Evolutionary conservation across 2,888 invertebrate species (phyloP).

Genomic region (Conistra vaccinii): DNA sequence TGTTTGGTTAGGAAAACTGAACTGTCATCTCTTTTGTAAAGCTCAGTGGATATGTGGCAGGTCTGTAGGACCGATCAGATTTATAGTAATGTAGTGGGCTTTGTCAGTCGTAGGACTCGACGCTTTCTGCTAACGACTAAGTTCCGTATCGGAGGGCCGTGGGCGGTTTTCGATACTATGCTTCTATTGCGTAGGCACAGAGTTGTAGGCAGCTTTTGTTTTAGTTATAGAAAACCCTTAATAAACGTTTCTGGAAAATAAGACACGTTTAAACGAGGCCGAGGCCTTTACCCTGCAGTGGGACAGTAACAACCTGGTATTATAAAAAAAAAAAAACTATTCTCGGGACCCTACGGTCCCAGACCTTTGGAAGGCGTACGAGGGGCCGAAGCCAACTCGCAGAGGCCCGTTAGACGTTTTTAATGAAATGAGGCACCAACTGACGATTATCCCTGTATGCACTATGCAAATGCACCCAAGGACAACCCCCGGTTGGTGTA

Average conservation of each 20-base stretch:
- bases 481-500: too few species aligned
- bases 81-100: constrained; percentile 26
- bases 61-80: constrained; percentile 2
- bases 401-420: too few species aligned
- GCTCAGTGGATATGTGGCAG: constrained; percentile 34
- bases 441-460: too few species aligned
- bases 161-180: constrained; percentile 67
- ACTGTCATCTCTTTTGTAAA: not conserved
- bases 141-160: constrained; percentile 74
- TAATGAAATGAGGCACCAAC: too few species aligned
- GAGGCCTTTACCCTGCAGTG: too few species aligned
- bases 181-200: constrained; percentile 2
- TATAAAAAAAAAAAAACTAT: too few species aligned
- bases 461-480: too few species aligned
- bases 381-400: too few species aligned
- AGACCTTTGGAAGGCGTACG: too few species aligned
- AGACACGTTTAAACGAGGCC: not conserved
- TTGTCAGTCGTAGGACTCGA: constrained; percentile 56
- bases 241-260: not conserved
- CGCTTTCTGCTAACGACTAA: constrained; percentile 73
- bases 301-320: too few species aligned
- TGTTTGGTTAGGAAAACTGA: not conserved
- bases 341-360: too few species aligned
- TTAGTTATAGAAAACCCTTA: not conserved
- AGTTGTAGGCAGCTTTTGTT: constrained; percentile 9